These are phyloP conservation scores for Crocodylus rhombifer DNA, from an alignment of 2,797 vertebrate genomes.

Conservation along the genomic window DNA sequence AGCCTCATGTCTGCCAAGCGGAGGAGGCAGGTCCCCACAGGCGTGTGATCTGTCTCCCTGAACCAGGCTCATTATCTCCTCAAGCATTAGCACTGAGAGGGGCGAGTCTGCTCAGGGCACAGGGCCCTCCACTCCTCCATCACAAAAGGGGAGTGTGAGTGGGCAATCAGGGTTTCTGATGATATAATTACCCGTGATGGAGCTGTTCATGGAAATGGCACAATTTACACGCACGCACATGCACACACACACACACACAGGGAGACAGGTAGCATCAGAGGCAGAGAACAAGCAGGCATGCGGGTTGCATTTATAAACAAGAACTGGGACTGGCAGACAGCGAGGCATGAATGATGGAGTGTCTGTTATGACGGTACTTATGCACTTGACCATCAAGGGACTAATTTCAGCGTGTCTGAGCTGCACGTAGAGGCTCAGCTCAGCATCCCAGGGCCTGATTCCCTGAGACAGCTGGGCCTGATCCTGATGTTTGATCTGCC, in stretches of 20 bases:
- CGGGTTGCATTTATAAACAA: neutral
- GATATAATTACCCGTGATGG: neutral
- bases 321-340: neutral
- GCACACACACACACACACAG: too few species aligned
- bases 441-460: neutral
- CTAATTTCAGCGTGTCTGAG: neutral
- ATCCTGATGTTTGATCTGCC: rapidly evolving
- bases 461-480: too few species aligned
- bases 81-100: neutral
- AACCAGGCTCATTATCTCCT: neutral
- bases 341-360: neutral
- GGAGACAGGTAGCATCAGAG: too few species aligned
- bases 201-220: neutral
- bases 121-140: neutral
- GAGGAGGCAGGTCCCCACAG: neutral
- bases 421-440: neutral
- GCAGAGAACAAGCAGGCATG: neutral
- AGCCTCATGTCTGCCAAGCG: neutral
- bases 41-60: too few species aligned
- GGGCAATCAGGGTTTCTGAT: neutral
- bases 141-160: neutral
- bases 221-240: neutral
- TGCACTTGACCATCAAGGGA: neutral
- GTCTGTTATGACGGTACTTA: neutral
- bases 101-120: neutral